These are phyloP conservation scores for Xiphorhynchus erythropygius DNA, from an alignment of 2,797 vertebrate genomes.

Conservation along the genomic window DNA sequence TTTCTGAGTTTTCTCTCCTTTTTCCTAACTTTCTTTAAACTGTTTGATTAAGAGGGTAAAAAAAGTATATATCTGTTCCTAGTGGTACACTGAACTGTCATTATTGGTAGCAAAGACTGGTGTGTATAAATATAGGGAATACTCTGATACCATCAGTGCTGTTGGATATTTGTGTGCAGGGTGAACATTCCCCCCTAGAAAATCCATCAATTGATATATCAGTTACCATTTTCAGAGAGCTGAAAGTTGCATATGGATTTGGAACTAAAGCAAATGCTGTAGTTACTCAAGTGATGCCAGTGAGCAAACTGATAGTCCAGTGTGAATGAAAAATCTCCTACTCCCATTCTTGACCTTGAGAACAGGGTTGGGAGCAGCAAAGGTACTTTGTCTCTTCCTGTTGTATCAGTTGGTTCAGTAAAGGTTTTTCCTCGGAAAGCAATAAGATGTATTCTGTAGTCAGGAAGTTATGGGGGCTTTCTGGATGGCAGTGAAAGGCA, in stretches of 20 bases:
- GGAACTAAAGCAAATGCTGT: neutral
- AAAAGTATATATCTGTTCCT: neutral
- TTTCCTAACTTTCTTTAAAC: neutral
- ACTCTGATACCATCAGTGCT: neutral
- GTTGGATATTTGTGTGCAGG: neutral
- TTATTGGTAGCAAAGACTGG: neutral
- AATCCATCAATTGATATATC: neutral
- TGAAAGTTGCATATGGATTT: neutral
- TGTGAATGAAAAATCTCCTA: neutral
- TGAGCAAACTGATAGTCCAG: neutral
- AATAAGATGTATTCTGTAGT: neutral
- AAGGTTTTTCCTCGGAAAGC: neutral
- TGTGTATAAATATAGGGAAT: neutral
- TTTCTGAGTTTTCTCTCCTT: neutral
- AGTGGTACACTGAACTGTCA: neutral
- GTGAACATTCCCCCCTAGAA: neutral
- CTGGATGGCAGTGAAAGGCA: neutral
- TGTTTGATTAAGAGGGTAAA: neutral
- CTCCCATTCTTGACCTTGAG: neutral
- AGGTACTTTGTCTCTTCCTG: neutral
- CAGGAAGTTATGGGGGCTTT: constrained; percentile 3
- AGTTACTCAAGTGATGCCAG: neutral
- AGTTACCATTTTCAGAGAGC: neutral
- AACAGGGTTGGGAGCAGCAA: neutral
- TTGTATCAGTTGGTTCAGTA: neutral